Conservation (phyloP, 2,113 vertebrate genomes). For the Limanda limanda region DNA sequence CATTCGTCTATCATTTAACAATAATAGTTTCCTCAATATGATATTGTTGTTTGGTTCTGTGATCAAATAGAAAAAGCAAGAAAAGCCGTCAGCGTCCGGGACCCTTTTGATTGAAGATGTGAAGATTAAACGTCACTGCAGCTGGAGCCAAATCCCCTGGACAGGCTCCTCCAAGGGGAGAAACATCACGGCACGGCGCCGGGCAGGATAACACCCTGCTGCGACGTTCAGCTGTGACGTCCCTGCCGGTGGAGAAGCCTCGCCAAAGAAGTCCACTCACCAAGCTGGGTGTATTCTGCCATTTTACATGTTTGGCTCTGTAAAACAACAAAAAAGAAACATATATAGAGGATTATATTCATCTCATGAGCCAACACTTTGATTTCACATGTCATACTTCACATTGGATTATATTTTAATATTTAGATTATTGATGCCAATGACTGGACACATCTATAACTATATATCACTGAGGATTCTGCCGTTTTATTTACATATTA, state of each 20-base stretch:
- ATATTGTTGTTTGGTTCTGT: background rate
- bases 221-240: background rate
- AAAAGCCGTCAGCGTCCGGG: rapidly evolving
- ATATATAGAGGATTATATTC: background rate
- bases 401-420: background rate
- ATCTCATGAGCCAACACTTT: background rate
- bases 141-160: no score
- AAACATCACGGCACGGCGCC: background rate
- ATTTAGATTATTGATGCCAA: background rate
- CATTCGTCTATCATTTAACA: background rate
- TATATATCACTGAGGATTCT: no score
- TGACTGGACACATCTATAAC: background rate
- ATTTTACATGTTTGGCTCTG: constrained; percentile 77
- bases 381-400: background rate
- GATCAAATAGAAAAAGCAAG: background rate
- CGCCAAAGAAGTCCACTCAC: background rate
- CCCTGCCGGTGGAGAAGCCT: background rate
- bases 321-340: constrained; percentile 17
- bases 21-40: background rate
- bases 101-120: constrained; percentile 2
- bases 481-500: background rate
- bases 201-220: background rate
- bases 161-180: background rate
- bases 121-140: background rate
- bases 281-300: background rate